Evolutionary conservation across 2,113 vertebrate species (phyloP).

Genomic region (Oreochromis tanganicae): DNA sequence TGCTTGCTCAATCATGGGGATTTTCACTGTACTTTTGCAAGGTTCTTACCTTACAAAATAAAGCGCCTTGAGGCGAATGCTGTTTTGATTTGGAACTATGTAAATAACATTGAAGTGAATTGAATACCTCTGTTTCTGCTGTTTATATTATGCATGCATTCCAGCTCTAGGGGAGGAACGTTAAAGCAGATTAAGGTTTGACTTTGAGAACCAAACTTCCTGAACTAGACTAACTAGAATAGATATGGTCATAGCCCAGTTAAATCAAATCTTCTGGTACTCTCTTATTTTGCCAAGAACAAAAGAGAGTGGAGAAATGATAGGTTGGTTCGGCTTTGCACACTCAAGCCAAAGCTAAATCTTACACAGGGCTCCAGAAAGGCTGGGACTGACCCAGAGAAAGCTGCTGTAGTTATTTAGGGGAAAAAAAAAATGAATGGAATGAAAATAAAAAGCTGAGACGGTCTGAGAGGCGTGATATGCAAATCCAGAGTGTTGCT

Average conservation of each 20-base stretch:
- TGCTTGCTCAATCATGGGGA: not conserved
- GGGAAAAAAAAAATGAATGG: not conserved
- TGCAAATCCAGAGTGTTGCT: not conserved
- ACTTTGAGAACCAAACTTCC: not conserved
- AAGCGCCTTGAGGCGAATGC: not conserved
- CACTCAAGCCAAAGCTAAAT: not conserved
- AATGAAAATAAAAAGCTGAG: not conserved
- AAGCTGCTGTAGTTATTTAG: not conserved
- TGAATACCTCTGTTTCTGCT: not conserved
- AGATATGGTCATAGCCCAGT: not conserved
- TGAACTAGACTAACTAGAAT: not conserved
- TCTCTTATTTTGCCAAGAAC: not conserved
- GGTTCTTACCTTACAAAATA: not conserved
- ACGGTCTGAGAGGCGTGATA: not conserved
- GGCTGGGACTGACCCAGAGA: not conserved
- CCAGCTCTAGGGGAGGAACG: not conserved
- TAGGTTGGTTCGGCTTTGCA: not conserved
- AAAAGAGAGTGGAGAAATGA: not conserved
- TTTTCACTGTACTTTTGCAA: not conserved
- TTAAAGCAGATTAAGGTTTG: not conserved
- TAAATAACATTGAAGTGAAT: not conserved
- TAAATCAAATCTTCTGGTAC: not conserved
- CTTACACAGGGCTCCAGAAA: not conserved
- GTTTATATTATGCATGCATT: not conserved
- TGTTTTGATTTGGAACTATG: not conserved